These are phyloP conservation scores for Caradrina kadenii DNA, from an alignment of 2,888 invertebrate species.

Conservation along the genomic window DNA sequence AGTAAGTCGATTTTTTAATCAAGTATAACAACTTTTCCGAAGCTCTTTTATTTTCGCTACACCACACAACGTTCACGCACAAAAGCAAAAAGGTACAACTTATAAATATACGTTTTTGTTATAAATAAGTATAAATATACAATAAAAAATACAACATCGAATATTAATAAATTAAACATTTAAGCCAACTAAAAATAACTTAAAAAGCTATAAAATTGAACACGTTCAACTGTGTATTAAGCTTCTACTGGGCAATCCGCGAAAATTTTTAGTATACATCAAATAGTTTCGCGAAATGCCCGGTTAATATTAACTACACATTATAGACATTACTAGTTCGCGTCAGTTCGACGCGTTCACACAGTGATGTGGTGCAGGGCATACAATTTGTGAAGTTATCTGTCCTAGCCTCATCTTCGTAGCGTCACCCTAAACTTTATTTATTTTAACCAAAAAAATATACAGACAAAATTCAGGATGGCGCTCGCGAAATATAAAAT, in stretches of 20 bases:
- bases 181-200: conserved; percentile 71
- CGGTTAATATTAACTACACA: conserved; percentile 68
- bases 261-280: conserved; percentile 49
- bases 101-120: conserved; percentile 42
- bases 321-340: conserved; percentile 62
- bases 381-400: conserved; percentile 64
- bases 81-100: conserved; percentile 50
- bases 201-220: conserved; percentile 68
- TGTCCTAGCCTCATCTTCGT: conserved; percentile 73
- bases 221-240: conserved; percentile 67
- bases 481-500: conserved; percentile 80
- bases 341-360: conserved; percentile 69
- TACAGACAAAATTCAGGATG: conserved; percentile 81
- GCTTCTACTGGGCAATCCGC: conserved; percentile 67
- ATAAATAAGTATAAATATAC: conserved; percentile 44
- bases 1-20: not conserved
- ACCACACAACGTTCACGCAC: conserved; percentile 32
- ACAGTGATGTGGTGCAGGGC: conserved; percentile 68
- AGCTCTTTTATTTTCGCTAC: conserved; percentile 8
- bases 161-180: conserved; percentile 69
- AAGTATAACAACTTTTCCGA: not conserved
- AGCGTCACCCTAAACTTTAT: conserved; percentile 85
- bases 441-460: conserved; percentile 34
- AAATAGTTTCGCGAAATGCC: conserved; percentile 63
- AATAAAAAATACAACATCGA: conserved; percentile 69